A percentile compares a stretch with the other conserved stretches of the same genome.
Evolutionary conservation across 2,113 vertebrate species (phyloP).

Genomic region (Corythoichthys haematopterus): DNA sequence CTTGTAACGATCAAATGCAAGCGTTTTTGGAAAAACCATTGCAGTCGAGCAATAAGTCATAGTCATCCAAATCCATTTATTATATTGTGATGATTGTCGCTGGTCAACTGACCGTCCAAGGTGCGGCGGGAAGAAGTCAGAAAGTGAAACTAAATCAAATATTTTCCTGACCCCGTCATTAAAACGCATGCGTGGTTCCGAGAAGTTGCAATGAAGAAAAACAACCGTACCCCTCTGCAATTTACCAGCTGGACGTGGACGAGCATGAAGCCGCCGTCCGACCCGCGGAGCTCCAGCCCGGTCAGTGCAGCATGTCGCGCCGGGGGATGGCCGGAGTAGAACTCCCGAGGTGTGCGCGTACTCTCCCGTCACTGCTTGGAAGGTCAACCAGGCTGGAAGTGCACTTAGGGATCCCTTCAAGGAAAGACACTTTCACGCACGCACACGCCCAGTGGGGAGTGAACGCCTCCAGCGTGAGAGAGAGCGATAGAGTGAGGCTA

Average conservation of each 20-base stretch:
- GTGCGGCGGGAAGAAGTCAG: no score
- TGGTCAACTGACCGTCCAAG: no score
- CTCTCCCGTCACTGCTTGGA: neutral
- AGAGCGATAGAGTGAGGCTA: neutral
- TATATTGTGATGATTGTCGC: no score
- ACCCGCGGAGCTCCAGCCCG: neutral
- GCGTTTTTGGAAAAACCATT: no score
- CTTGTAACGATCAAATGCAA: no score
- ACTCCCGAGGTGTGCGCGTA: neutral
- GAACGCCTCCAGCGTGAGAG: neutral
- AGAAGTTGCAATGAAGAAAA: no score
- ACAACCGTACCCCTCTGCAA: constrained; percentile 33
- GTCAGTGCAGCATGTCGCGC: neutral
- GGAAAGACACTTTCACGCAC: neutral
- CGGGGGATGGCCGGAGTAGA: neutral
- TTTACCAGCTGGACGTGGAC: constrained; percentile 13
- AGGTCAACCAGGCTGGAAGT: neutral
- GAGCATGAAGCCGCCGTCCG: constrained; percentile 28
- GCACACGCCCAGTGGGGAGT: neutral
- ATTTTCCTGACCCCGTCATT: no score
- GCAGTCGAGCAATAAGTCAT: no score
- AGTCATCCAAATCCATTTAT: no score
- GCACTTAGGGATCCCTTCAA: neutral
- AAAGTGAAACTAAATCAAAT: no score
- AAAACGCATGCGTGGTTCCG: no score